A percentile compares a stretch with the other conserved stretches of the same genome.
Evolutionary conservation across 2,888 invertebrate genomes (phyloP).

Genomic region (Dryobotodes eremita): DNA sequence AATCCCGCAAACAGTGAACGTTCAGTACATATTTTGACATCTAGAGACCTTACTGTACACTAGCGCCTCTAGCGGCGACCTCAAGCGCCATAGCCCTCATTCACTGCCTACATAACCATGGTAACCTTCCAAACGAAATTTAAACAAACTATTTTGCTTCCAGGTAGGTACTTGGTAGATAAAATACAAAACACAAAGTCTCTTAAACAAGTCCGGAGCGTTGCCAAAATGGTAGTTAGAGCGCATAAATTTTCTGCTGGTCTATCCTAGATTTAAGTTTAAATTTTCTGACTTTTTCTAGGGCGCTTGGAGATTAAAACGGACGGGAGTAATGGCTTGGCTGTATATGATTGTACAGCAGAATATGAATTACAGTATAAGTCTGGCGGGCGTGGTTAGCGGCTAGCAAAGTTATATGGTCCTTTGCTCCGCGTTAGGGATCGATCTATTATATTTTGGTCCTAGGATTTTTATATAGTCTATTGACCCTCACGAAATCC

Average conservation of each 20-base stretch:
- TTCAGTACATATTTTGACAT: no score
- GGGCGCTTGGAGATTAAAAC: conserved; percentile 46
- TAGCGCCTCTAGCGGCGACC: no score
- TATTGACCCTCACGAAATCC: conserved; percentile 10
- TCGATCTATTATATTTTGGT: conserved; percentile 9
- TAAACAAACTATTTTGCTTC: conserved; percentile 21
- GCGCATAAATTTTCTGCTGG: conserved; percentile 51
- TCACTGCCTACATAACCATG: conserved; percentile 2
- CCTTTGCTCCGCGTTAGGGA: not conserved
- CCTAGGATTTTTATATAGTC: not conserved
- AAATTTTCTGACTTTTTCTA: conserved; percentile 56
- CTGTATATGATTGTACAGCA: conserved; percentile 12
- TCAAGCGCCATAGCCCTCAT: no score
- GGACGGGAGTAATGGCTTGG: conserved; percentile 39
- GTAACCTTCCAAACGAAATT: conserved; percentile 16
- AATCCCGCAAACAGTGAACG: no score
- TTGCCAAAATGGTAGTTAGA: conserved; percentile 61
- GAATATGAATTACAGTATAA: conserved; percentile 18
- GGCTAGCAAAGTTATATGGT: not conserved
- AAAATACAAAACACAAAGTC: conserved; percentile 34
- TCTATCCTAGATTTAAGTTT: conserved; percentile 55
- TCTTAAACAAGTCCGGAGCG: conserved; percentile 43
- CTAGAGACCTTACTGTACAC: no score
- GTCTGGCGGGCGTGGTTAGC: not conserved
- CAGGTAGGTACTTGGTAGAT: conserved; percentile 40